Evolutionary conservation across 2,888 invertebrate species (phyloP).

Genomic region (Lobophora halterata): DNA sequence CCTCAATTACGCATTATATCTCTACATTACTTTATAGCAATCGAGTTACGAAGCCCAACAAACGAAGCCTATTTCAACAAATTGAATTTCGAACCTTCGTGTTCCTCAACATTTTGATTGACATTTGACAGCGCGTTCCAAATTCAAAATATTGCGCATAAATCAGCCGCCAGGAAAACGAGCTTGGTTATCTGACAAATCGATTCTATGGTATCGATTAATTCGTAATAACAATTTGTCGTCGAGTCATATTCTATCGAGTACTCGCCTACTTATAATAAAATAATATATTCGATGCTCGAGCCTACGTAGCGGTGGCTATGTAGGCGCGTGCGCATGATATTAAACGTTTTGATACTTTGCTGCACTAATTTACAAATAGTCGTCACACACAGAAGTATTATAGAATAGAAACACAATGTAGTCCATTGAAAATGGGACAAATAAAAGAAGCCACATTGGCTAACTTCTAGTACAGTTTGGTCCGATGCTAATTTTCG

Average conservation of each 20-base stretch:
- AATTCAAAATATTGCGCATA: conserved; percentile 18
- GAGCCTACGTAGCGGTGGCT: conserved; percentile 59
- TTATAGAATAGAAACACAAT: too few species aligned
- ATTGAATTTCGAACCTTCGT: conserved; percentile 12
- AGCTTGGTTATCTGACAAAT: conserved; percentile 23
- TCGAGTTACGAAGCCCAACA: background rate
- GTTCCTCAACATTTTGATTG: conserved; percentile 19
- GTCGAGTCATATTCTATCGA: conserved; percentile 64
- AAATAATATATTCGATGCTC: conserved; percentile 70
- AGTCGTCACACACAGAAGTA: background rate
- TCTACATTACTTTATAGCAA: too few species aligned
- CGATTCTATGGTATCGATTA: conserved; percentile 57
- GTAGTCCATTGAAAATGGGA: too few species aligned
- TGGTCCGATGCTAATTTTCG: too few species aligned
- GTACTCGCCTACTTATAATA: conserved; percentile 68
- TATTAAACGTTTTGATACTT: conserved; percentile 56
- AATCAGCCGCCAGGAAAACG: conserved; percentile 19
- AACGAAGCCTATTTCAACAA: conserved; percentile 2
- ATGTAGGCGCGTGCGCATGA: conserved; percentile 60
- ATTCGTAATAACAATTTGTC: conserved; percentile 76
- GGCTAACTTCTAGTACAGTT: too few species aligned
- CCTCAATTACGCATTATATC: too few species aligned
- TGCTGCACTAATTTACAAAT: conserved; percentile 9
- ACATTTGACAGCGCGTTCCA: conserved; percentile 23
- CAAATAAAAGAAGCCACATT: too few species aligned